Conservation (phyloP, 2,797 vertebrate species). For the Philypnodon macrostomus region DNA sequence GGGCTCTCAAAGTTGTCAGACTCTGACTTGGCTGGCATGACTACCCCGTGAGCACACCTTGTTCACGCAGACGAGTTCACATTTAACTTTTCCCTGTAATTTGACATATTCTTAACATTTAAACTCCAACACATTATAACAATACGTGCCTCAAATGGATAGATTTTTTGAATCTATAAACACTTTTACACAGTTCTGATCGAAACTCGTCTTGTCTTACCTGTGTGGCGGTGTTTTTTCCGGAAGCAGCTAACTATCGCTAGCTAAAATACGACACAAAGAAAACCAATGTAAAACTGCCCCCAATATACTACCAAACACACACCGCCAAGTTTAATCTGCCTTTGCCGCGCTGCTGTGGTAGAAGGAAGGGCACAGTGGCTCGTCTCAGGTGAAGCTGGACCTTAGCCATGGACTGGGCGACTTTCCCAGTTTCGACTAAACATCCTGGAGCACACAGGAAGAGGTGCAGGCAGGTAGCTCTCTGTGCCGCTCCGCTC, state of each 20-base stretch:
- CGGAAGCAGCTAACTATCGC: conserved; percentile 70
- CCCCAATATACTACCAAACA: not conserved
- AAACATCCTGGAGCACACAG: conserved; percentile 41
- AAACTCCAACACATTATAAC: rapidly evolving
- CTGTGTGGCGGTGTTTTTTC: conserved; percentile 71
- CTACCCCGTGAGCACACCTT: conserved; percentile 56
- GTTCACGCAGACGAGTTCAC: conserved; percentile 29
- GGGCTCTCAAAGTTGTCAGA: not conserved
- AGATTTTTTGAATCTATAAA: not conserved
- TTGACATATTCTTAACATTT: not conserved
- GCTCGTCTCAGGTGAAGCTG: conserved; percentile 50
- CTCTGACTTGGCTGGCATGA: conserved; percentile 2
- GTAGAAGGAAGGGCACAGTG: not conserved
- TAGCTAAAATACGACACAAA: conserved; percentile 35
- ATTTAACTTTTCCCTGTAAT: not conserved
- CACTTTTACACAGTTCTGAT: conserved; percentile 14
- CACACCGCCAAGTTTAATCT: not conserved
- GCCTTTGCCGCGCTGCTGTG: conserved; percentile 17
- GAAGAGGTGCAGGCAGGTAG: conserved; percentile 61
- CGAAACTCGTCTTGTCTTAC: conserved; percentile 81
- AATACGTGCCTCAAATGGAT: not conserved
- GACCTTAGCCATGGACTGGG: conserved; percentile 48
- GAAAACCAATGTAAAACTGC: conserved; percentile 1
- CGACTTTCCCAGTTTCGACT: conserved; percentile 67
- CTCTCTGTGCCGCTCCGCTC: not conserved